Conservation (phyloP, 2,797 vertebrate genomes). For the Distichodus sexfasciatus region DNA sequence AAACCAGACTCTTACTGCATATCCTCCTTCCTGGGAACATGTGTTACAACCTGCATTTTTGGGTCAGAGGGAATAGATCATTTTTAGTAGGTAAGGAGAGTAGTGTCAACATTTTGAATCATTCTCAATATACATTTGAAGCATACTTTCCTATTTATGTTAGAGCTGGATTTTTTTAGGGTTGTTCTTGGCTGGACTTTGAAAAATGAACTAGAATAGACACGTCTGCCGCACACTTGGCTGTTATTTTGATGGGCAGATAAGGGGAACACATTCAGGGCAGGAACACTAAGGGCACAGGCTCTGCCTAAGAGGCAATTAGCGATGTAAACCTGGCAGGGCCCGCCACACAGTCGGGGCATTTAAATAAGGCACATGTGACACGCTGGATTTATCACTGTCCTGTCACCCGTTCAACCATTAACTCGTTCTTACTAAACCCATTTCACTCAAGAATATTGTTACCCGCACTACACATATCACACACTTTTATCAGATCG, state of each 20-base stretch:
- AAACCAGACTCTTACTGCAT: neutral
- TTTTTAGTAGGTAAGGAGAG: neutral
- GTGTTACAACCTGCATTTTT: neutral
- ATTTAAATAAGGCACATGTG: neutral
- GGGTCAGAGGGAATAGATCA: neutral
- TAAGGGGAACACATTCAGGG: neutral
- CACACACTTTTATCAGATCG: no score
- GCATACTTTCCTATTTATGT: neutral
- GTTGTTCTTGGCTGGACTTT: neutral
- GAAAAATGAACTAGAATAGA: neutral
- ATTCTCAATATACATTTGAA: no score
- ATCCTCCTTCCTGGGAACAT: conserved; percentile 6
- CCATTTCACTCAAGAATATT: no score
- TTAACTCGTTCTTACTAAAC: neutral
- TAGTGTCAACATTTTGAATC: neutral
- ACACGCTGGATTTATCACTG: neutral
- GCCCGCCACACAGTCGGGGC: neutral
- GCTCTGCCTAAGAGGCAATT: conserved; percentile 4
- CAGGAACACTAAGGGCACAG: neutral
- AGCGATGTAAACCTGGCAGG: conserved; percentile 1
- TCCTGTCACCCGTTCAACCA: neutral
- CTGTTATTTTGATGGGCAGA: conserved; percentile 3
- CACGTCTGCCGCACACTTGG: neutral
- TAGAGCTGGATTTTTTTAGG: neutral
- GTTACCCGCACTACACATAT: no score